Evolutionary conservation across 2,797 vertebrate genomes (phyloP).

Genomic region (Micromesistius poutassou): DNA sequence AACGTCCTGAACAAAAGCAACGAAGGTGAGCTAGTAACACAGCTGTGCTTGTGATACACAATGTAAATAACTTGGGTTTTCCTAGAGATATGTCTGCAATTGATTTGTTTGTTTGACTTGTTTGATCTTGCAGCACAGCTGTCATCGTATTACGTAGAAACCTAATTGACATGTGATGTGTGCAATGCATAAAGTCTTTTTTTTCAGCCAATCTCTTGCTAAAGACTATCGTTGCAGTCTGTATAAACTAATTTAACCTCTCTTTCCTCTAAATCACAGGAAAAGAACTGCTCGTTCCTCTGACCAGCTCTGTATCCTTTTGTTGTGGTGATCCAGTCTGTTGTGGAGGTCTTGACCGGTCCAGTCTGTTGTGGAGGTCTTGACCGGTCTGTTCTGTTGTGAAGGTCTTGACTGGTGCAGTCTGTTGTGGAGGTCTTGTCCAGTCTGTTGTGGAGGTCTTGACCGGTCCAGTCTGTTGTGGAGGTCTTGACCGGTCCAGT

Average conservation of each 20-base stretch:
- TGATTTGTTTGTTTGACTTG: no score
- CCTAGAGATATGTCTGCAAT: neutral
- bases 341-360: neutral
- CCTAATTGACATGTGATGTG: neutral
- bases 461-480: neutral
- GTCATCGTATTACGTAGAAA: neutral
- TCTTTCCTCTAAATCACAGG: conserved; percentile 64
- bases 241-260: neutral
- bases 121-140: neutral
- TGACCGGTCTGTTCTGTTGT: neutral
- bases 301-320: conserved; percentile 96
- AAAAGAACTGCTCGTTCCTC: conserved; percentile 89
- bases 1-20: conserved; percentile 83
- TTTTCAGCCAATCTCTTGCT: neutral
- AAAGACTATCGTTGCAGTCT: neutral
- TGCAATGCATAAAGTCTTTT: no score
- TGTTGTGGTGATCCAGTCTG: neutral
- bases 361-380: neutral
- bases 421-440: neutral
- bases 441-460: neutral
- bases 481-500: neutral
- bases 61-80: neutral
- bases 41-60: neutral
- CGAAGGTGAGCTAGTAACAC: conserved; percentile 69
- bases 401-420: neutral